Conservation (phyloP, 2,113 vertebrate genomes). For the Poeciliopsis prolifica region DNA sequence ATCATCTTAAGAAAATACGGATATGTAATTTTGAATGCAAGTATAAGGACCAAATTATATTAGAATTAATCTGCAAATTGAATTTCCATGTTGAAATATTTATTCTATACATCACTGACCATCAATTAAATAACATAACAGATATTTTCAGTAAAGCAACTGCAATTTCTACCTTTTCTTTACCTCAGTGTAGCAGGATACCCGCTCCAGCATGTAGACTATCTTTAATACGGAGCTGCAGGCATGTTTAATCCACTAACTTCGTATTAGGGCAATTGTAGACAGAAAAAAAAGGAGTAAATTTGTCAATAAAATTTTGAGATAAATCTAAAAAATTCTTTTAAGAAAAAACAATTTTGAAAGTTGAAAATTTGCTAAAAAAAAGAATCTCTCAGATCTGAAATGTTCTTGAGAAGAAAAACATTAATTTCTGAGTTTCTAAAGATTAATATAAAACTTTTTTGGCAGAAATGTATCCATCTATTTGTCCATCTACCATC, state of each 20-base stretch:
- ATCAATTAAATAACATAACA: conserved; percentile 67
- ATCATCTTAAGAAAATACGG: not conserved
- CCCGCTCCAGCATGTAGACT: conserved; percentile 23
- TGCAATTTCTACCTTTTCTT: conserved; percentile 43
- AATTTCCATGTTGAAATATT: conserved; percentile 23
- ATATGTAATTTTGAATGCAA: too few species aligned
- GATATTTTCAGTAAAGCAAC: conserved; percentile 36
- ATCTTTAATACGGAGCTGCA: conserved; percentile 12
- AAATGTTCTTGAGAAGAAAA: too few species aligned
- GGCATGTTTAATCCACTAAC: conserved; percentile 2
- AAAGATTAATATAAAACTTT: too few species aligned
- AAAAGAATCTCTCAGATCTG: too few species aligned
- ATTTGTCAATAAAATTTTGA: too few species aligned
- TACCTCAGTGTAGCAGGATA: conserved; percentile 38
- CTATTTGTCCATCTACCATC: not conserved
- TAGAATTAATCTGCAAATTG: conserved; percentile 36
- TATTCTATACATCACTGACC: conserved; percentile 59
- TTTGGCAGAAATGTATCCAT: too few species aligned
- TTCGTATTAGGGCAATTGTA: too few species aligned
- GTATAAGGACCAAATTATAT: not conserved
- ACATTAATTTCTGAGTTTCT: too few species aligned
- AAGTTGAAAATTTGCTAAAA: too few species aligned
- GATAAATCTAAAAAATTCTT: too few species aligned
- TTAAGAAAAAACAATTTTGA: too few species aligned
- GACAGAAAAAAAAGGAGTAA: too few species aligned